Conservation (phyloP, 2,113 vertebrate genomes). For the Carlito syrichta region DNA sequence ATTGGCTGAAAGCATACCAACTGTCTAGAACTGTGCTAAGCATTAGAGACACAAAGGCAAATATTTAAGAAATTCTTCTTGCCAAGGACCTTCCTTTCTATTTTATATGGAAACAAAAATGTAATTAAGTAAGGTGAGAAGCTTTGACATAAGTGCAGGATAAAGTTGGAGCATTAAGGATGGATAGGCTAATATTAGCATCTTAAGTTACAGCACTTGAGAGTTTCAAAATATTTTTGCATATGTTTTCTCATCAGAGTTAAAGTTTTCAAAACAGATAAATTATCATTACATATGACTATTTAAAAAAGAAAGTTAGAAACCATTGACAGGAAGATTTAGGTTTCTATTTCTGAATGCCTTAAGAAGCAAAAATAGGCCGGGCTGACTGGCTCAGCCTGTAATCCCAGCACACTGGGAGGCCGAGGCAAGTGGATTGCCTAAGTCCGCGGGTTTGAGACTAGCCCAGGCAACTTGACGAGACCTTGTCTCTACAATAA, state of each 20-base stretch:
- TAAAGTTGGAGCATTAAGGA: neutral
- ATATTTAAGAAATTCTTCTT: neutral
- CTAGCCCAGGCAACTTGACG: too few relatives aligned
- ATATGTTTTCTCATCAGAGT: neutral
- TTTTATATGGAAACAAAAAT: neutral
- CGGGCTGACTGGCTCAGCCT: too few relatives aligned
- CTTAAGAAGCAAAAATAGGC: neutral
- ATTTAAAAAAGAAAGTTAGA: neutral
- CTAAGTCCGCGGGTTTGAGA: too few relatives aligned
- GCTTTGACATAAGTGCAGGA: neutral
- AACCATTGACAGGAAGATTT: neutral
- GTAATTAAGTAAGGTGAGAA: neutral
- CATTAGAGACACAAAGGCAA: neutral
- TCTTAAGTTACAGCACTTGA: neutral
- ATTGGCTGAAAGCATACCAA: neutral
- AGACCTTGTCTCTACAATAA: too few relatives aligned
- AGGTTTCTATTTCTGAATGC: neutral
- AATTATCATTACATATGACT: neutral
- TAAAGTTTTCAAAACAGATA: neutral
- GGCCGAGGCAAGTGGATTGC: too few relatives aligned
- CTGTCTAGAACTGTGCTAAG: neutral
- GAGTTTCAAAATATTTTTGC: neutral
- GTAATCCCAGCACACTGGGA: too few relatives aligned
- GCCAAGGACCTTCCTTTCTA: neutral
- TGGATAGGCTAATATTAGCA: neutral